Evolutionary conservation across 2,888 invertebrate genomes (phyloP), one percentile per base, ranked within the genome.

Genomic region (Slavum lentiscoides): DNA sequence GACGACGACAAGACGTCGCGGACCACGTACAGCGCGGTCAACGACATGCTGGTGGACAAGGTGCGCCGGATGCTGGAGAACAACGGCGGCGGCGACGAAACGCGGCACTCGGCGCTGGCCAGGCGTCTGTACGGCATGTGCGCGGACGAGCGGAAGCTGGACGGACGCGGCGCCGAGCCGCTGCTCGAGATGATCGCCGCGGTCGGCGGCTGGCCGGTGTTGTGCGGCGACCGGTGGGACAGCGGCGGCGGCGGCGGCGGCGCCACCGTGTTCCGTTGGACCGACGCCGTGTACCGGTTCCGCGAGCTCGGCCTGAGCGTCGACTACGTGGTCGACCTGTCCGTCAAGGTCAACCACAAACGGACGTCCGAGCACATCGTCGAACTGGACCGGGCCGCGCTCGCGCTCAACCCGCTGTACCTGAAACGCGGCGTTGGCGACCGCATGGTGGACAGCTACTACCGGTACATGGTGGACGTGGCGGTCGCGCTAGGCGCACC

Each of bases 251-350:
- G n/a, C n/a, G 23, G 62, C 23, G 39, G 23, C 13, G 2, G 30
- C 15, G 64, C 19, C 11, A 0, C 49, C 15, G 43, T 15, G 17
- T 74, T 81, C 73, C 73, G 39, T 19, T 81, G 81, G 81, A 81
- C 73, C 8, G 72, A 81, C 37, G 30, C 37, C 39, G 66, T 73
- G 17, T 81, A 81, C 39, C 49, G 73, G 39, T 72, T 81, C 30
- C 72, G 81, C 17, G 72, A 81, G 19, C 53, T 81, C 17, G 81
- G 81, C 37, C 43, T 81, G 55, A 67, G 30, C 62, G 74, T 74
- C 30, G 61, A 74, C 59, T 67, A 59, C 23, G n/a, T 81, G 19
- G n/a, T 81, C 30, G 74, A 81, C 30, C 55, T 75, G 55, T 75
- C 67, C 43, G 39, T 75, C 17, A 30, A 58, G 11, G 66, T 75